Evolutionary conservation across 2,888 invertebrate species (phyloP).

Genomic region (Agrochola lota): DNA sequence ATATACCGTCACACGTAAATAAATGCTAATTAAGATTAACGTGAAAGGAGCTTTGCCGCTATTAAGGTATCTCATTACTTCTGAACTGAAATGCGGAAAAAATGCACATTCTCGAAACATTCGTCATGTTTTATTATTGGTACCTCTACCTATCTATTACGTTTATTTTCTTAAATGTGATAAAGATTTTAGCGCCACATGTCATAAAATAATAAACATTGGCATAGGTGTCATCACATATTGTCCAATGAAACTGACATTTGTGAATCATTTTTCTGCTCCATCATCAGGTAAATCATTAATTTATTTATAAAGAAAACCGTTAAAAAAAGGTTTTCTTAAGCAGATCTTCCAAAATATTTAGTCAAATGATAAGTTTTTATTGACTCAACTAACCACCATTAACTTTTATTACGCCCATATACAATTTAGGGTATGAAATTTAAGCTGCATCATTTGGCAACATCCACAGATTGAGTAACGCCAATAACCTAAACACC

Average conservation of each 20-base stretch:
- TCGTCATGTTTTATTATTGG: neutral
- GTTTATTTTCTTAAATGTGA: neutral
- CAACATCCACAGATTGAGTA: conserved; percentile 53
- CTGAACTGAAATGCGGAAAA: neutral
- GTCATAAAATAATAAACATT: neutral
- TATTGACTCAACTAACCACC: conserved; percentile 37
- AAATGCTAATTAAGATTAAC: conserved; percentile 17
- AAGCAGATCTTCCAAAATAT: neutral
- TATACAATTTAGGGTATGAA: conserved; percentile 56
- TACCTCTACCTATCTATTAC: neutral
- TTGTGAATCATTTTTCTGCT: neutral
- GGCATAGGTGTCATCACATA: neutral
- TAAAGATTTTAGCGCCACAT: neutral
- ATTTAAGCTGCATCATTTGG: conserved; percentile 49
- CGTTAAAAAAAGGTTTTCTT: neutral
- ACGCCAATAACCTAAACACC: conserved; percentile 40
- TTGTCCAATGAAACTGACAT: neutral
- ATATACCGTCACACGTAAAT: neutral
- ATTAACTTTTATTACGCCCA: conserved; percentile 51
- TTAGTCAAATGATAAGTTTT: conserved; percentile 3
- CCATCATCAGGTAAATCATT: neutral
- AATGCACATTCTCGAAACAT: conserved; percentile 10
- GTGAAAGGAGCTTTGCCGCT: conserved; percentile 7
- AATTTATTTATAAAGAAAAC: neutral
- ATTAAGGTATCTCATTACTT: conserved; percentile 4